Conservation (phyloP, 2,113 vertebrate genomes). For the Tragelaphus buxtoni region DNA sequence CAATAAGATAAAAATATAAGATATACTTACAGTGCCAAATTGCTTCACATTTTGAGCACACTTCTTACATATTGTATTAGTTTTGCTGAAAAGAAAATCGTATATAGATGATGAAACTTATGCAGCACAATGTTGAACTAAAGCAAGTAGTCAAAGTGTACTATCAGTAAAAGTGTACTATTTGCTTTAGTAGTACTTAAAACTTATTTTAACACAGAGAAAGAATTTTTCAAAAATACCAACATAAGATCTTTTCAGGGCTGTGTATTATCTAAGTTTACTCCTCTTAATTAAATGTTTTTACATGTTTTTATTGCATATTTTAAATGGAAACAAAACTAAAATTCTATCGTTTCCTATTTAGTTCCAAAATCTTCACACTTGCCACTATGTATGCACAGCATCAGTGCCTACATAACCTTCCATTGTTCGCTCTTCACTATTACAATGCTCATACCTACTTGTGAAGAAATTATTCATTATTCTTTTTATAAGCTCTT, state of each 20-base stretch:
- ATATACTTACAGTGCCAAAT: constrained; percentile 93
- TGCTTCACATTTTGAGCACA: constrained; percentile 99
- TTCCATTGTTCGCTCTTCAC: not conserved
- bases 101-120: constrained; percentile 31
- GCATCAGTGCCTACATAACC: not conserved
- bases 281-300: not conserved
- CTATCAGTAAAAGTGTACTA: not conserved
- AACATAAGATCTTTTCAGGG: not conserved
- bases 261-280: not conserved
- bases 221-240: not conserved
- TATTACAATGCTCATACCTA: not conserved
- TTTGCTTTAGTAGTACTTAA: not conserved
- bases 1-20: not conserved
- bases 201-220: not conserved
- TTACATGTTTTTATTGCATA: not conserved
- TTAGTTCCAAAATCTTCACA: not conserved
- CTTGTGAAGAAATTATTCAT: not conserved
- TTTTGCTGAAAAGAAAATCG: constrained; percentile 89
- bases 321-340: not conserved
- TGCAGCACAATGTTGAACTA: not conserved
- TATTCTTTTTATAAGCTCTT: not conserved
- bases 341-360: not conserved
- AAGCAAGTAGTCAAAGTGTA: not conserved
- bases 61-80: constrained; percentile 99
- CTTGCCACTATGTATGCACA: not conserved